These are phyloP conservation scores for Pogonognathellus flavescens DNA, from an alignment of 1,140 invertebrate species.

Conservation along the genomic window DNA sequence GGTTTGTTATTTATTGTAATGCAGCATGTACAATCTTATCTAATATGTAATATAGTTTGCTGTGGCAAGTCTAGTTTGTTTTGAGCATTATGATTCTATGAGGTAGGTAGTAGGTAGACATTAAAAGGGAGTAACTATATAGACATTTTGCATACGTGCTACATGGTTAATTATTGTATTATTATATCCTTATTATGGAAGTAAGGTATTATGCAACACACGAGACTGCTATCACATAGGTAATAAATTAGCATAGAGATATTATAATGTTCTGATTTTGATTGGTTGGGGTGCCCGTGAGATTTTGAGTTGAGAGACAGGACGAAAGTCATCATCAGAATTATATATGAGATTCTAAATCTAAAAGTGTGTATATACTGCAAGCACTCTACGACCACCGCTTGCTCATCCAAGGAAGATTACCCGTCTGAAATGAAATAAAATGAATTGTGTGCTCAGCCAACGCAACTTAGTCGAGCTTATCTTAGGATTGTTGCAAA, in stretches of 20 bases:
- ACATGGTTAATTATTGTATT: too few relatives aligned
- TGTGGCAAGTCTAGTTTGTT: too few relatives aligned
- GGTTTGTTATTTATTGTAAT: too few relatives aligned
- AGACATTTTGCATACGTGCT: too few relatives aligned
- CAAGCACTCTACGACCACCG: too few relatives aligned
- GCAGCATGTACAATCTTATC: too few relatives aligned
- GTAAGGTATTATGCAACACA: too few relatives aligned
- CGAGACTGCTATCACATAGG: not conserved
- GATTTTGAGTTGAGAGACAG: constrained; percentile 1
- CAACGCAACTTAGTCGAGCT: not conserved
- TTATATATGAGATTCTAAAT: constrained; percentile 8
- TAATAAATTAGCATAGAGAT: constrained; percentile 16
- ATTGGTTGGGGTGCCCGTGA: constrained; percentile 28
- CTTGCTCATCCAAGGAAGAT: not conserved
- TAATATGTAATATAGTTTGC: too few relatives aligned
- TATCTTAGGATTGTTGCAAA: constrained; percentile 25
- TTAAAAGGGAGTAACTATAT: too few relatives aligned
- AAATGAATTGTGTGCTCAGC: constrained; percentile 33
- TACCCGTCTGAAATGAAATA: constrained; percentile 9
- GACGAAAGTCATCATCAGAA: constrained; percentile 16
- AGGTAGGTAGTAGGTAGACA: too few relatives aligned
- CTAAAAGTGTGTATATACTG: not conserved
- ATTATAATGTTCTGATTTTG: not conserved
- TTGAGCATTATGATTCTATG: too few relatives aligned
- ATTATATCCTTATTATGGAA: too few relatives aligned